phyloP scores from a whole-genome alignment of 35 echinoderm and acorn worm genomes.

The Holothuria glaberrima region DNA sequence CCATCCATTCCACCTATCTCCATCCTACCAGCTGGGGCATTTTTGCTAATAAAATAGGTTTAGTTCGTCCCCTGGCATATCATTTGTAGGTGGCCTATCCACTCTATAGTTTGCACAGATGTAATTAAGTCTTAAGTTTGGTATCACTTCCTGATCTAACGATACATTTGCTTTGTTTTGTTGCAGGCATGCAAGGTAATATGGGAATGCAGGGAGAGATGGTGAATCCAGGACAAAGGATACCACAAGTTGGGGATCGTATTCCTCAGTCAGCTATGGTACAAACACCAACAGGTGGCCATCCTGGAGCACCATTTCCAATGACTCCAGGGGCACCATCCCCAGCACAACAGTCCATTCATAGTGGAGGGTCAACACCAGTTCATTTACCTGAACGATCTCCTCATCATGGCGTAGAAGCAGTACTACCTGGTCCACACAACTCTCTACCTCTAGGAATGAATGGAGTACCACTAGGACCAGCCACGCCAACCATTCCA shows the following conservation, averaged over 20 bases:
- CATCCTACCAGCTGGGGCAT: too few species aligned
- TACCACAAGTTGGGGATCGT: constrained; percentile 27
- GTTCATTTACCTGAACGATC: constrained; percentile 62
- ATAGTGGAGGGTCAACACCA: constrained; percentile 38
- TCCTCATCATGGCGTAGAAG: constrained; percentile 56
- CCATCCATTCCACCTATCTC: too few species aligned
- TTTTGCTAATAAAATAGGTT: too few species aligned
- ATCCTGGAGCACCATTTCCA: constrained; percentile 51
- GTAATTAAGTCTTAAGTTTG: background rate
- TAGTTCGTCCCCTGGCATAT: background rate
- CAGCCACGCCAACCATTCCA: constrained; percentile 63
- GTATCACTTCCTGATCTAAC: background rate
- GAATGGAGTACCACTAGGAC: constrained; percentile 70
- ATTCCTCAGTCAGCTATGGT: constrained; percentile 66
- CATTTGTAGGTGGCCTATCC: background rate
- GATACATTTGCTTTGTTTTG: background rate
- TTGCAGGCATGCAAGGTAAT: constrained; percentile 28
- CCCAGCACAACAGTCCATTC: constrained; percentile 43
- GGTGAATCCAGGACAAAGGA: constrained; percentile 52
- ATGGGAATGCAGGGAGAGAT: constrained; percentile 37
- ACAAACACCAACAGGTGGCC: constrained; percentile 57
- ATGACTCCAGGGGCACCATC: constrained; percentile 60
- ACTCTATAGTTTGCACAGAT: background rate
- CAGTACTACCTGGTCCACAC: constrained; percentile 30
- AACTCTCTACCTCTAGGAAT: constrained; percentile 11